phyloP scores from a whole-genome alignment of 2,888 invertebrate genomes.

The Dioctria rufipes region DNA sequence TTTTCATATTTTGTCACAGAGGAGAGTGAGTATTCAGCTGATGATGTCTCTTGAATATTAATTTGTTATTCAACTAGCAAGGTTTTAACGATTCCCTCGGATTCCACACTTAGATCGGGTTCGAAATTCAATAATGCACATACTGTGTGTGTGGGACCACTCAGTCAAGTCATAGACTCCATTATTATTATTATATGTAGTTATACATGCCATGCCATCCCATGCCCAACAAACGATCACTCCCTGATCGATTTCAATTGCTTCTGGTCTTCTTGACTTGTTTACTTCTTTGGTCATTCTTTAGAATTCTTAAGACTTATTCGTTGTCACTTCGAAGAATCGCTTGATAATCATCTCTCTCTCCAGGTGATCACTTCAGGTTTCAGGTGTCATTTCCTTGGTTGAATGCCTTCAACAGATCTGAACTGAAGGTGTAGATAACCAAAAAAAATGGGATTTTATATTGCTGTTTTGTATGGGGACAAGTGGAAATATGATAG shows the following conservation, averaged over 20 bases:
- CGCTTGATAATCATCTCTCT: conserved; percentile 33
- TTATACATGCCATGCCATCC: no score
- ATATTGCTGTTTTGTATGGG: no score
- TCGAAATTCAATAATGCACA: not conserved
- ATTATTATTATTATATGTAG: not conserved
- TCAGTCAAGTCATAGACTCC: not conserved
- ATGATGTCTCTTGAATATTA: conserved; percentile 19
- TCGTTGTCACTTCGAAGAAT: conserved; percentile 28
- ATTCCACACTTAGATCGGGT: conserved; percentile 1
- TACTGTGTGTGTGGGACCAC: conserved; percentile 10
- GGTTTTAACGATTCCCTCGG: conserved; percentile 14
- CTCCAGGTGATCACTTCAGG: conserved; percentile 26
- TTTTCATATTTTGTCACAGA: conserved; percentile 46
- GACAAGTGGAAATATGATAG: no score
- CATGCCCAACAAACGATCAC: no score
- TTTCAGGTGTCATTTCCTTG: no score
- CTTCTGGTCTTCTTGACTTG: conserved; percentile 8
- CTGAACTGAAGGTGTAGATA: no score
- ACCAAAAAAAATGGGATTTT: no score
- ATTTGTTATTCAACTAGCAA: not conserved
- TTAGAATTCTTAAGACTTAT: conserved; percentile 15
- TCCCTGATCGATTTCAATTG: conserved; percentile 30
- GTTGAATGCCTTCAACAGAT: no score
- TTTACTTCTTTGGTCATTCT: conserved; percentile 27
- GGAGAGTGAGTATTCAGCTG: not conserved